A percentile compares a stretch with the other conserved stretches of the same genome.
These are phyloP conservation scores for Lasioglossum calceatum DNA, from an alignment of 2,888 invertebrate species.

Conservation along the genomic window DNA sequence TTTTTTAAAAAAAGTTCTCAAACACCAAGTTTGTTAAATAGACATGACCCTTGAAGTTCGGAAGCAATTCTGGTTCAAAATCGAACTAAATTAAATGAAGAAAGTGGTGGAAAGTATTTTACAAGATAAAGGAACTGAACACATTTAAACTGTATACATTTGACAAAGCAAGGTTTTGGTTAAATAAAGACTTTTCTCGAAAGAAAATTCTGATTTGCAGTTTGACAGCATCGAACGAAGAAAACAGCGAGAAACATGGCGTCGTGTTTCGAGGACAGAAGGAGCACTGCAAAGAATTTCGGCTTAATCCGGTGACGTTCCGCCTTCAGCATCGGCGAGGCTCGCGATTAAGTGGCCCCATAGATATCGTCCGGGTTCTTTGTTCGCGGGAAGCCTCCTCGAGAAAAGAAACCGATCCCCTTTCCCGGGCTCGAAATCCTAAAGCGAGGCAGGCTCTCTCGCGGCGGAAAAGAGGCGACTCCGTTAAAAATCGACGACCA, in stretches of 20 bases:
- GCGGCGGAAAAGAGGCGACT: neutral
- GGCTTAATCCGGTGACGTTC: slow-evolving; percentile 49
- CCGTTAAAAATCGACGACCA: slow-evolving; percentile 19
- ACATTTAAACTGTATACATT: no score
- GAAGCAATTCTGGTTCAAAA: no score
- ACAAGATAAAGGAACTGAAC: no score
- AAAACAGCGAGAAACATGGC: neutral
- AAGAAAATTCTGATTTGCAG: neutral
- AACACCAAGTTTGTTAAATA: no score
- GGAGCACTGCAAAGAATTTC: slow-evolving; percentile 32
- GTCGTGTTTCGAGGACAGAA: neutral
- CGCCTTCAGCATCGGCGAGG: slow-evolving; percentile 45
- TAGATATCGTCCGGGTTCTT: slow-evolving; percentile 40
- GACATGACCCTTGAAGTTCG: no score
- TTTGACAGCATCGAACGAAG: neutral
- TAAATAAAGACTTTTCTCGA: no score
- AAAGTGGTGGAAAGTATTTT: no score
- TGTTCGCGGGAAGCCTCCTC: slow-evolving; percentile 37
- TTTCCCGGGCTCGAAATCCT: slow-evolving; percentile 20
- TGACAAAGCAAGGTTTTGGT: no score
- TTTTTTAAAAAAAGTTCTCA: no score
- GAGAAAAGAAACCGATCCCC: slow-evolving; percentile 41
- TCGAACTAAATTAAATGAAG: no score
- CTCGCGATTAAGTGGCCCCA: slow-evolving; percentile 60
- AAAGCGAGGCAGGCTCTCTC: neutral